A percentile compares a stretch with the other conserved stretches of the same genome.
Conservation (phyloP, 2,113 vertebrate species). For the Tetraodon nigroviridis region DNA sequence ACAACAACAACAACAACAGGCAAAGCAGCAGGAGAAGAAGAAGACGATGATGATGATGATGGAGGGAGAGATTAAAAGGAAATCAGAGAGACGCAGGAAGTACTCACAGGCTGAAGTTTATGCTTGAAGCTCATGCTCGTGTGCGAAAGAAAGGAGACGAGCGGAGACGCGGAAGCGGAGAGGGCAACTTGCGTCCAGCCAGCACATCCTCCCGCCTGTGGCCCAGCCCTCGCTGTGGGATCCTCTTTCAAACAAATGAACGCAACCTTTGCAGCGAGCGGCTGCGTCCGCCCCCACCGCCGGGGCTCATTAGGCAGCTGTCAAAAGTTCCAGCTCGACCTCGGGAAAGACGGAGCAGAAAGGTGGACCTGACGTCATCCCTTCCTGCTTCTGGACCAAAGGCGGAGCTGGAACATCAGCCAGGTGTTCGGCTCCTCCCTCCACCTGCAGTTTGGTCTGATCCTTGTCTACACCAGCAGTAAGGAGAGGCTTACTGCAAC, state of each 20-base stretch:
- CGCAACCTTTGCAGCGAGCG: neutral
- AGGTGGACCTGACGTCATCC: too few species aligned
- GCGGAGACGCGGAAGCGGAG: constrained; percentile 12
- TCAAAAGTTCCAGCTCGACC: neutral
- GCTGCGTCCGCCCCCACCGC: neutral
- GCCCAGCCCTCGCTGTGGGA: constrained; percentile 35
- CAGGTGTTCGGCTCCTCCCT: too few species aligned
- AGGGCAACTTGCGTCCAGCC: constrained; percentile 24
- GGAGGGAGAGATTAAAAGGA: neutral
- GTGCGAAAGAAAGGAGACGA: constrained; percentile 22
- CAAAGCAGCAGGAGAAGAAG: constrained; percentile 2
- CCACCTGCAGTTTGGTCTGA: too few species aligned
- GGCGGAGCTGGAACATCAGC: too few species aligned
- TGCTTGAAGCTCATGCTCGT: constrained; percentile 74
- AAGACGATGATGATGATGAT: neutral
- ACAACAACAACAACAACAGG: neutral
- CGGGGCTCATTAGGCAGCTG: neutral
- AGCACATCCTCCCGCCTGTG: constrained; percentile 19
- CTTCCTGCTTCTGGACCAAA: too few species aligned
- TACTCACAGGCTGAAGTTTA: constrained; percentile 77
- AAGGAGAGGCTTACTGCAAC: too few species aligned
- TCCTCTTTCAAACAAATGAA: constrained; percentile 18
- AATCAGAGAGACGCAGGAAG: constrained; percentile 7
- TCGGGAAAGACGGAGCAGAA: too few species aligned
- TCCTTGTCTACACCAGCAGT: too few species aligned